Percentiles rank a stretch among this genome's conserved stretches.
Conservation (phyloP, 2,888 invertebrate species). For the Metopia argyrocephala region DNA sequence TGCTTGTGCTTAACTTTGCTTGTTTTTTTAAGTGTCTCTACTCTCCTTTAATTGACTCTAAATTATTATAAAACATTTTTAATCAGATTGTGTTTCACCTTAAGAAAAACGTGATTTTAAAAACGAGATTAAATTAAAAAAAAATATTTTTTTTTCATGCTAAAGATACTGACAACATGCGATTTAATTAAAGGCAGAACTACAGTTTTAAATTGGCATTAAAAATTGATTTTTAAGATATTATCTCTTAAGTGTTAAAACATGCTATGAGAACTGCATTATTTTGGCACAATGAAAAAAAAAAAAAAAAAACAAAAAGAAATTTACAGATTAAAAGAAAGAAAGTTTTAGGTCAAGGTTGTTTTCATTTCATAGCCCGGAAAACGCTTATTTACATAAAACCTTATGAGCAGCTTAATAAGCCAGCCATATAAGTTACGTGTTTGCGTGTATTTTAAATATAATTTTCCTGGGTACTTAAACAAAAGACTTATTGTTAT, state of each 20-base stretch:
- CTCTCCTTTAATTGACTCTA: not conserved
- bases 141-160: too few species aligned
- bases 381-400: slow-evolving; percentile 12
- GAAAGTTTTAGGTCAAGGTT: slow-evolving; percentile 49
- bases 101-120: too few species aligned
- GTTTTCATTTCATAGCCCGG: slow-evolving; percentile 4
- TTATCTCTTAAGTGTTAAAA: not conserved
- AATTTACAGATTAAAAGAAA: too few species aligned
- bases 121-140: too few species aligned
- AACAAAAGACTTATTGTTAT: slow-evolving; percentile 6
- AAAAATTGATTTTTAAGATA: not conserved
- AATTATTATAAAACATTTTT: not conserved
- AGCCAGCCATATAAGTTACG: not conserved
- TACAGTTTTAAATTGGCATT: not conserved
- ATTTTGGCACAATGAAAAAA: not conserved
- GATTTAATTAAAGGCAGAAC: not conserved
- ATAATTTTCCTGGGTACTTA: not conserved
- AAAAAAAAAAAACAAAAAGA: too few species aligned
- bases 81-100: not conserved
- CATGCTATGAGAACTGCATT: not conserved
- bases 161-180: not conserved
- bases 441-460: slow-evolving; percentile 29
- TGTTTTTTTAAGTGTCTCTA: not conserved
- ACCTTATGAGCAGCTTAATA: not conserved
- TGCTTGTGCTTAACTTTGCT: not conserved